Evolutionary conservation across 1,140 invertebrate genomes (phyloP), one percentile per base, ranked within the genome.

Genomic region (Bilobella aurantiaca): DNA sequence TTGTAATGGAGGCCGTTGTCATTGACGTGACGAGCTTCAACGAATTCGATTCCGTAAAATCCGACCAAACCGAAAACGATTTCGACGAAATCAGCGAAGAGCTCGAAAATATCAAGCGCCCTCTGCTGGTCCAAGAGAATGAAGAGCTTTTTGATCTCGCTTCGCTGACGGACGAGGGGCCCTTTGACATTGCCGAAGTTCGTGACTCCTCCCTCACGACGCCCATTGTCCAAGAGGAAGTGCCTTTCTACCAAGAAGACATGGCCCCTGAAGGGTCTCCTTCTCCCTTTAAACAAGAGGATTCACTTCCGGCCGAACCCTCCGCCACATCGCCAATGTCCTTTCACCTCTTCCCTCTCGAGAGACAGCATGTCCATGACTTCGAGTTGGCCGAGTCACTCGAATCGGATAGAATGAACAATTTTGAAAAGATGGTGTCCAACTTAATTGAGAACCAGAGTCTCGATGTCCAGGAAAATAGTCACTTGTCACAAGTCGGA

Each of bases 1-100:
- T 93, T 2, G 74, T 91, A 0, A 91, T 93, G 88, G 90, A 93
- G 80, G 90, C 90, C 1, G 87, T 93, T 21, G 86, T 94, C 2
- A 92, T 93, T 59, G 91, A 94, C 72, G 88, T 94, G n/a, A 85
- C 87, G 0, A 63, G 67, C 21, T 8, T 29, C 14, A 70, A 76
- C 72, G 78, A 81, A 0, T 80, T 83, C 23, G 84, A 84, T 0
- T 62, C 32, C 30, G 88, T 89, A 76, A 88, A 89, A 74, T 76
- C 78, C 28, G 49, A 1, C 37, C 60, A 58, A 60, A 47, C 34
- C n/a, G 68, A 37, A 63, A 66, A 32, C 18, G 42, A 32, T 31
- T 63, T 21, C 18, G 63, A 21, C 32, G 18, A 16, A 21, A 3
- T 29, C 8, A 18, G 29, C 25, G 57, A 64, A 27, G 66, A 68